Evolutionary conservation across 2,888 invertebrate species (phyloP).

Genomic region (Caprella mutica): DNA sequence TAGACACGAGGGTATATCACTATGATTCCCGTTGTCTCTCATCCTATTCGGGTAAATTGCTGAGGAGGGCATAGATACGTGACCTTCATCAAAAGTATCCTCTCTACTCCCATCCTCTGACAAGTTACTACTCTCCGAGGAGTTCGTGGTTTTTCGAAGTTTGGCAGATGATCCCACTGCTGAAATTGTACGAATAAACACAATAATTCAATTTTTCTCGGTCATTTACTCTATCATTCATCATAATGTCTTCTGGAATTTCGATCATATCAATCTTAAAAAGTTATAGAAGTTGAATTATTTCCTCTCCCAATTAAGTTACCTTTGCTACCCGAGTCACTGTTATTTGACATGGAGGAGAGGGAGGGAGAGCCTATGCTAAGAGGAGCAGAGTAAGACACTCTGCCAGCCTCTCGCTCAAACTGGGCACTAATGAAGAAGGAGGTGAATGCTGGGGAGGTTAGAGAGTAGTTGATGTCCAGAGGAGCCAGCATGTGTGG

Average conservation of each 20-base stretch:
- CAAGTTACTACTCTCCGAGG: not conserved
- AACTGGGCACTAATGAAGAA: slow-evolving; percentile 34
- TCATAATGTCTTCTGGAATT: too few species aligned
- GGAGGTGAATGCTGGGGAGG: slow-evolving; percentile 32
- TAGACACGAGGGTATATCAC: slow-evolving; percentile 24
- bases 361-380: slow-evolving; percentile 24
- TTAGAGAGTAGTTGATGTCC: slow-evolving; percentile 27
- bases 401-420: slow-evolving; percentile 23
- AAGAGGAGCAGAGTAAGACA: slow-evolving; percentile 31
- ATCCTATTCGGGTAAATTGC: slow-evolving; percentile 14
- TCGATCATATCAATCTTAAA: too few species aligned
- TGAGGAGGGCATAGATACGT: slow-evolving; percentile 16
- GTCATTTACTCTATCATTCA: too few species aligned
- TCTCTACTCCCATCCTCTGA: slow-evolving; percentile 11
- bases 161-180: too few species aligned
- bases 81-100: slow-evolving; percentile 12
- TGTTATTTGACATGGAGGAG: too few species aligned
- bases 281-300: too few species aligned
- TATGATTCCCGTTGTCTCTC: not conserved
- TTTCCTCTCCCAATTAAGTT: too few species aligned
- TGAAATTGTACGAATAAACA: too few species aligned
- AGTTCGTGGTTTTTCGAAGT: not conserved
- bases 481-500: slow-evolving; percentile 29
- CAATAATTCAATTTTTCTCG: too few species aligned
- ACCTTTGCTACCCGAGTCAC: too few species aligned